Percentiles rank a stretch among this genome's conserved stretches.
Evolutionary conservation across 2,797 vertebrate genomes (phyloP).

Genomic region (Rhinatrema bivittatum): DNA sequence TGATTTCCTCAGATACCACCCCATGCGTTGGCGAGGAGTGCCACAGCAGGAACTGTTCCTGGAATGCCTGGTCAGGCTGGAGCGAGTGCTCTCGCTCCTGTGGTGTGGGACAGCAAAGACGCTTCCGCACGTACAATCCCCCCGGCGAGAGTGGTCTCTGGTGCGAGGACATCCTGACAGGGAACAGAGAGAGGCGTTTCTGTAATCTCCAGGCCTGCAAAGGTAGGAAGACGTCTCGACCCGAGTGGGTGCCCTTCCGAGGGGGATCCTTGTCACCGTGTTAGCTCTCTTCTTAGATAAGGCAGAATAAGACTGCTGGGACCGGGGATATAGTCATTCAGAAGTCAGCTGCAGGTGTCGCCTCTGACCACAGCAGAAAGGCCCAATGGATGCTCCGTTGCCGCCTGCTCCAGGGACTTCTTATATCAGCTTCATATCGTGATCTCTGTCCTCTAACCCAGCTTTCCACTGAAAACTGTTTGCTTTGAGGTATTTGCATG

Average conservation of each 20-base stretch:
- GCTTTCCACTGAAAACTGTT: too few species aligned
- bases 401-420: too few species aligned
- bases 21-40: constrained; percentile 55
- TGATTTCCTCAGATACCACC: constrained; percentile 27
- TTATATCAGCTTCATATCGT: too few species aligned
- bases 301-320: too few species aligned
- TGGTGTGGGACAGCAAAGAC: constrained; percentile 75
- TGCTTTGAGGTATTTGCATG: too few species aligned
- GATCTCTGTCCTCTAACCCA: too few species aligned
- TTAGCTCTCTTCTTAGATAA: neutral
- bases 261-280: neutral
- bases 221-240: constrained; percentile 59
- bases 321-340: too few species aligned
- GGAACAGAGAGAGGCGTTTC: constrained; percentile 69
- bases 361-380: too few species aligned
- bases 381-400: too few species aligned
- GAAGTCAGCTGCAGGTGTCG: too few species aligned
- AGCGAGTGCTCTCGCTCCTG: constrained; percentile 71
- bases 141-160: constrained; percentile 60
- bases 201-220: constrained; percentile 77
- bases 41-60: constrained; percentile 62
- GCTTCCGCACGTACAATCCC: constrained; percentile 62
- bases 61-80: constrained; percentile 75
- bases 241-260: neutral
- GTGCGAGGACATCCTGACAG: constrained; percentile 70